Evolutionary conservation across 2,888 invertebrate genomes (phyloP), one percentile per base, ranked within the genome.

Genomic region (Rotaria macrura): DNA sequence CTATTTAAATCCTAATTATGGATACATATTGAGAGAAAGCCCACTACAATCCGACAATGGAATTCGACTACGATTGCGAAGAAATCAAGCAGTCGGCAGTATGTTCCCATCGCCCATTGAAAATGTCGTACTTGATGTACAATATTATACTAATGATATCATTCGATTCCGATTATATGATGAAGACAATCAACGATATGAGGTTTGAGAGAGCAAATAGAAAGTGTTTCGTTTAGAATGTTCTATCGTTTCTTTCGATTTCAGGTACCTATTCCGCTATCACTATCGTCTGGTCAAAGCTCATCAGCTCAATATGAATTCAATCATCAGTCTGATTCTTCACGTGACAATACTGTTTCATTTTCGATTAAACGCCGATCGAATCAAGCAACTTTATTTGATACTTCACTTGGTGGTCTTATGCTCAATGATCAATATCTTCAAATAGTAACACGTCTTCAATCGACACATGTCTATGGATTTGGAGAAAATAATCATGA

Each of bases 401-500:
- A 90, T 87, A 89, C 89, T 9, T 88, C 88, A n/a, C 87, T 89
- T 12, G 89, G 89, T 12, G 91, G 91, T 2, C 89, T 92, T 52
- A 89, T 90, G 1, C 90, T 91, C 87, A 89, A 91, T 6, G 90
- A 92, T 86, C 91, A 92, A 88, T 92, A 90, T 87, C 88, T 92
- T 3, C 91, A 91, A 88, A 89, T 92, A 12, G 88, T 90, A 5
- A 90, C 91, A 43, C 88, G 88, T 74, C 88, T 92, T 9, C 90
- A 91, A 1, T 89, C 90, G 2, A 85, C 87, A 14, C 89, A 91
- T 87, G 88, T 91, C 23, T 87, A 85, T 47, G 87, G 86, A 34
- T 86, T 86, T 43, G 86, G 86, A 23, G 86, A 86, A 52, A 86
- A 86, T 83, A 86, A 86, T 86, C 86, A 86, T 57, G 86, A 86